Base-by-base conservation (phyloP, 2,113 vertebrate species). In the Malurus melanocephalus region DNA sequence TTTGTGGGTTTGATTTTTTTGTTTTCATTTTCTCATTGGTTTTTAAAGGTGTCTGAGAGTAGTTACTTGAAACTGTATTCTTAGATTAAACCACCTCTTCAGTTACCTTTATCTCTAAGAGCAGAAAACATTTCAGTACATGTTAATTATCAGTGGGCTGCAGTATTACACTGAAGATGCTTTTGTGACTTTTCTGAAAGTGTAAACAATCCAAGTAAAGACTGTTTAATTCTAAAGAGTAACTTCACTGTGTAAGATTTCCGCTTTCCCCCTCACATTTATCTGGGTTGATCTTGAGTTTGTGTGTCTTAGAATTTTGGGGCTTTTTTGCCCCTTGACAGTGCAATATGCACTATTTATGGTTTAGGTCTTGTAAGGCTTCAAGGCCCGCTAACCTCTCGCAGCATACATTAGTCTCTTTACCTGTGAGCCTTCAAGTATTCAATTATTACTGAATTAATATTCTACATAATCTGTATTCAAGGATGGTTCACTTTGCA, bases 401-500 rank as follows among this genome's bases (percentile, higher is more conserved):
- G 9, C 43, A 78, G 74, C 30, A 23, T 24, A 56, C 68, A 67
- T 89, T 33, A 60, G 30, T 80, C 27, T 78, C 57, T 71, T 74
- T 40, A 68, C 49, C 38, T 53, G 33, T 22, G n/a, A 84, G 32
- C 49, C 24, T 88, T 65, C 53, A 64, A 83, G 57, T 84, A 51
- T 48, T 62, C 72, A 38, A 10, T 91, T 84, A 53, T 46, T 90
- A 24, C 57, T 60, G 49, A 68, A 88, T 90, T 87, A 71, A 56
- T 95, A 71, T 67, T 85, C 79, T 60, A 7, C 26, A 9, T 80
- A 21, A 56, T 93, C 67, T 81, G 28, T 71, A 71, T 87, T 91
- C 89, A 82, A 67, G 59, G 30, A 30, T 57, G 55, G 56, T 85
- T 91, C 75, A 22, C 55, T 91, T 88, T 89, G 55, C 81, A 87